Percentiles rank a stretch among this genome's conserved stretches.
Evolutionary conservation across 1,140 invertebrate species (phyloP).

Genomic region (Drosophila parabipectinata): DNA sequence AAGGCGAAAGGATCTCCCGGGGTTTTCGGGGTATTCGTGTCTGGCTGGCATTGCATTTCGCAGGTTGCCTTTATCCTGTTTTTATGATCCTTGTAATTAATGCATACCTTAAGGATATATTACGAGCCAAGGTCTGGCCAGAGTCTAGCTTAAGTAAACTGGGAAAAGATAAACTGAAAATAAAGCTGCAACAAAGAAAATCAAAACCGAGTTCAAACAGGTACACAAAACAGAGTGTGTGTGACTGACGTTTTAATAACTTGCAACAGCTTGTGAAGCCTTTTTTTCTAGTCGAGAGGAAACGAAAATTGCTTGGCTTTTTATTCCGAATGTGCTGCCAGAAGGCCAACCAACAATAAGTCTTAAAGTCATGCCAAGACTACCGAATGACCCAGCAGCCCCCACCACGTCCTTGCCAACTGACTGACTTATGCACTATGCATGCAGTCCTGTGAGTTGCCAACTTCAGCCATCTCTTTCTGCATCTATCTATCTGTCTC

Average conservation of each 20-base stretch:
- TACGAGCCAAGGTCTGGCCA: conserved; percentile 22
- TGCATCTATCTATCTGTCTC: conserved; percentile 1
- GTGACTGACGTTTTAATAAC: conserved; percentile 59
- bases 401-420: conserved; percentile 12
- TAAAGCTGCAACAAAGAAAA: conserved; percentile 40
- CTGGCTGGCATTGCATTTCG: conserved; percentile 38
- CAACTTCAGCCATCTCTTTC: conserved; percentile 33
- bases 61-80: conserved; percentile 22
- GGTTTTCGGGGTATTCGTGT: conserved; percentile 10
- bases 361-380: conserved; percentile 60
- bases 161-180: conserved; percentile 24
- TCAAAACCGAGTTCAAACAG: conserved; percentile 22
- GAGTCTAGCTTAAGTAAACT: conserved; percentile 35
- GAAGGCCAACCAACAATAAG: conserved; percentile 54
- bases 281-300: conserved; percentile 17
- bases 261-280: conserved; percentile 44
- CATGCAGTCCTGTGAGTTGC: conserved; percentile 65
- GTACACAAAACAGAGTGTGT: conserved; percentile 20
- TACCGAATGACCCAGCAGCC: conserved; percentile 26
- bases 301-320: conserved; percentile 27
- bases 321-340: conserved; percentile 39
- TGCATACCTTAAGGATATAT: conserved; percentile 76
- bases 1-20: conserved; percentile 22
- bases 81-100: conserved; percentile 78
- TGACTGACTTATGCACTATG: conserved; percentile 76